Evolutionary conservation across 35 echinoderm and acorn worm species (phyloP), one percentile per base, ranked within the genome.

Genomic region (Anneissia japonica): DNA sequence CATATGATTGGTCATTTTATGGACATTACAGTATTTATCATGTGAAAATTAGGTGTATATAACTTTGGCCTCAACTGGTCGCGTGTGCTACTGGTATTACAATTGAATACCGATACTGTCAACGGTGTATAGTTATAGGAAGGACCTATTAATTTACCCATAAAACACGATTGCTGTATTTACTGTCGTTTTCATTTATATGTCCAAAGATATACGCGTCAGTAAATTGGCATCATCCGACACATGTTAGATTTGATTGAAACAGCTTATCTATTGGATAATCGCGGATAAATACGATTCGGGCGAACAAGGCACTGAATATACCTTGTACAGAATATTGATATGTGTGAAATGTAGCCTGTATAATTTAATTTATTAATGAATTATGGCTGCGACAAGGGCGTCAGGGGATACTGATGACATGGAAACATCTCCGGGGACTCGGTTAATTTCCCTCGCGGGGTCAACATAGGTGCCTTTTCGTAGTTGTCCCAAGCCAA

Each of bases 281-380:
- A 64, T 64, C 51, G 21, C 51, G 51, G 51, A 64, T 45, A 26
- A 64, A 26, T 16, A 64, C 10, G 51, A 64, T 64, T 64, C 51
- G 51, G 51, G 11, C 51, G 51, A 64, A 64, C 51, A 64, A 19
- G 51, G 10, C 51, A 64, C 51, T 64, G 51, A 16, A 64, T 19
- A 64, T 64, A 23, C 51, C 51, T 16, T 64, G 26, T 64, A 64
- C 6, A 64, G 51, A 64, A 64, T 64, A 64, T 64, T 64, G 26
- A 64, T 64, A 64, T 64, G 51, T 64, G 51, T 64, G 51, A 64
- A 64, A 64, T 64, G 51, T 64, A 64, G 51, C 19, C 51, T 64
- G 19, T 64, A 64, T 64, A 64, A 64, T 64, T 64, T 64, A 64
- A 64, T 64, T 64, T 64, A 64, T 64, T 64, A 64, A 64, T 64